A percentile compares a stretch with the other conserved stretches of the same genome.
Evolutionary conservation across 2,797 vertebrate genomes (phyloP).

Genomic region (Coregonus sp.): DNA sequence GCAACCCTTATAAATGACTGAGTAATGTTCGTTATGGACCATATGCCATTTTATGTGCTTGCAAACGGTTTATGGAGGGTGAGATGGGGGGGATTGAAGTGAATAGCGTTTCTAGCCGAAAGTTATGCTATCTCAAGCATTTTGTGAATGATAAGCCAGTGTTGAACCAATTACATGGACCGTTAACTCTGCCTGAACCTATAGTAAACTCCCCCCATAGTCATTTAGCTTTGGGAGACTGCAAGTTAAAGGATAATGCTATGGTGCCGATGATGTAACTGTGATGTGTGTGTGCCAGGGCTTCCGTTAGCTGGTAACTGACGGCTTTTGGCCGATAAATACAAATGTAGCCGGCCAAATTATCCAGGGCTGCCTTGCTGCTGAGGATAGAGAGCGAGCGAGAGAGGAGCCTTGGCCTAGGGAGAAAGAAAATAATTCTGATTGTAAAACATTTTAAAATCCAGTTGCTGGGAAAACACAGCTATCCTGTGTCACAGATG

Average conservation of each 20-base stretch:
- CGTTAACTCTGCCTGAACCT: constrained; percentile 59
- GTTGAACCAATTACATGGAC: constrained; percentile 69
- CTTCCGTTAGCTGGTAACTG: too few relatives aligned
- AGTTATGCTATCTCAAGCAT: constrained; percentile 26
- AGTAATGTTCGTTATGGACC: background rate
- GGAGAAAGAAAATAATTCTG: too few relatives aligned
- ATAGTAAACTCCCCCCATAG: constrained; percentile 34
- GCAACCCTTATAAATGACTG: background rate
- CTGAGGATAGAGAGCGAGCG: too few relatives aligned
- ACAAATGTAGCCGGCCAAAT: too few relatives aligned
- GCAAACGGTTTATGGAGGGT: constrained; percentile 13
- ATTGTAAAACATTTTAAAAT: too few relatives aligned
- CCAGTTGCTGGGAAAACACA: too few relatives aligned
- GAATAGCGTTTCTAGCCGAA: constrained; percentile 10
- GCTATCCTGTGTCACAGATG: too few relatives aligned
- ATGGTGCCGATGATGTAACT: constrained; percentile 33
- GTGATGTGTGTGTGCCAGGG: background rate
- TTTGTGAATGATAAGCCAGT: constrained; percentile 56
- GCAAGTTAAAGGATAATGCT: constrained; percentile 47
- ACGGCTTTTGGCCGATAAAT: too few relatives aligned
- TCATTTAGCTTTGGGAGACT: constrained; percentile 37
- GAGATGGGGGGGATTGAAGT: constrained; percentile 2
- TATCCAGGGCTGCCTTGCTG: too few relatives aligned
- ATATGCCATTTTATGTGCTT: constrained; percentile 15
- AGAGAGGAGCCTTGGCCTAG: too few relatives aligned